phyloP scores from a whole-genome alignment of 2,888 invertebrate species.

The Rhagonycha lutea region DNA sequence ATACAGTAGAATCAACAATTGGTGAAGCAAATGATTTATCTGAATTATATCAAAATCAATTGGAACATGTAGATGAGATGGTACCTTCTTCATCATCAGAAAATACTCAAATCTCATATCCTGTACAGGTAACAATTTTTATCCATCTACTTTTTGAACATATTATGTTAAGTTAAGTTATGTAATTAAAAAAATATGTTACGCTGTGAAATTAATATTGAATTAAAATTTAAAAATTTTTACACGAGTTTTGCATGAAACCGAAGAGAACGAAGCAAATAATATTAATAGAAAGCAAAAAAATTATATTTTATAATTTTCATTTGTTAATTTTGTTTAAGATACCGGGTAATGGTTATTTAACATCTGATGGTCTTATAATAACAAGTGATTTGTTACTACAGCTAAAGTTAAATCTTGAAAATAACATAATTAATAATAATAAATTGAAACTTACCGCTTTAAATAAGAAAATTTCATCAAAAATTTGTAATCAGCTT shows the following conservation, averaged over 20 bases:
- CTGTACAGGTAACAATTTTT: constrained; percentile 31
- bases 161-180: background rate
- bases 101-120: constrained; percentile 26
- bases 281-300: too few species aligned
- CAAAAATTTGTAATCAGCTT: background rate
- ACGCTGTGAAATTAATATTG: too few species aligned
- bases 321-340: constrained; percentile 15
- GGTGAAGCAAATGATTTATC: constrained; percentile 10
- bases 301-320: background rate
- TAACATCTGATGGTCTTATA: constrained; percentile 40
- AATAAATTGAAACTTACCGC: constrained; percentile 6
- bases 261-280: too few species aligned
- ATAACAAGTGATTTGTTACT: constrained; percentile 40
- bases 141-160: background rate
- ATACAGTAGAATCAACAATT: constrained; percentile 9
- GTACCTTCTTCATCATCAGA: background rate
- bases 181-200: too few species aligned
- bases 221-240: too few species aligned
- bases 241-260: too few species aligned
- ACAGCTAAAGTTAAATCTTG: constrained; percentile 33
- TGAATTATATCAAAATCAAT: constrained; percentile 9
- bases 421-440: constrained; percentile 15
- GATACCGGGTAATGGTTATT: constrained; percentile 38
- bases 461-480: background rate
- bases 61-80: background rate